Evolutionary conservation across 2,888 invertebrate species (phyloP).

Genomic region (Pseudolycoriella hygida): DNA sequence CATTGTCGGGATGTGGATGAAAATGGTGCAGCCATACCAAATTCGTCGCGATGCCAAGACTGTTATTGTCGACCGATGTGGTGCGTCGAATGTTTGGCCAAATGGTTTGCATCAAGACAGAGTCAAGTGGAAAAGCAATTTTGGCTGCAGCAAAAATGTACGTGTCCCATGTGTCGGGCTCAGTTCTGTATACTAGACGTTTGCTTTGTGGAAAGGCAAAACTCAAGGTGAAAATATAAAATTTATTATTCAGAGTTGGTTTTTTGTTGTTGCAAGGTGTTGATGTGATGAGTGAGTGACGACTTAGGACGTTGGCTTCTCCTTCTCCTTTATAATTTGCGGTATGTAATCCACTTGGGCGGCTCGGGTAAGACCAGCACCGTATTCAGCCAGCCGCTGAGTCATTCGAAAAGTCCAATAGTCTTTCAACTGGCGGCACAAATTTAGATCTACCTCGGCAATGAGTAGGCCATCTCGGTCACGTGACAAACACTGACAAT

Average conservation of each 20-base stretch:
- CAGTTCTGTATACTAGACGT: constrained; percentile 76
- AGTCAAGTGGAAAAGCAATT: constrained; percentile 45
- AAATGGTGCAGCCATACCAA: constrained; percentile 22
- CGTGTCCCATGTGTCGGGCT: constrained; percentile 77
- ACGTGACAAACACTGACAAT: constrained; percentile 47
- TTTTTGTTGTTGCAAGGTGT: background rate
- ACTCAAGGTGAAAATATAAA: no score
- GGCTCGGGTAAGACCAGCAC: constrained; percentile 54
- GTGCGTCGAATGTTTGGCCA: constrained; percentile 71
- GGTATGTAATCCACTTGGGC: constrained; percentile 56
- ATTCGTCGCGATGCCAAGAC: constrained; percentile 25
- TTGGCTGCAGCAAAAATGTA: constrained; percentile 69
- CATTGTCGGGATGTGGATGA: constrained; percentile 39
- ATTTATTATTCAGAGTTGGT: background rate
- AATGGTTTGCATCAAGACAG: constrained; percentile 78
- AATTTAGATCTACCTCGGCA: constrained; percentile 78
- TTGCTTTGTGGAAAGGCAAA: constrained; percentile 26
- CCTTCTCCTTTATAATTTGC: constrained; percentile 43
- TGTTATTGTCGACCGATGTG: constrained; percentile 77
- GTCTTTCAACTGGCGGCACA: constrained; percentile 85
- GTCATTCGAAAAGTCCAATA: constrained; percentile 94
- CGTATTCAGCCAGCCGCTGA: constrained; percentile 76
- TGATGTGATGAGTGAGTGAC: background rate
- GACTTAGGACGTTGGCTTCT: no score
- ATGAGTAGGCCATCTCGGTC: constrained; percentile 69